Conservation (phyloP, 2,113 vertebrate genomes). For the Galemys pyrenaicus region DNA sequence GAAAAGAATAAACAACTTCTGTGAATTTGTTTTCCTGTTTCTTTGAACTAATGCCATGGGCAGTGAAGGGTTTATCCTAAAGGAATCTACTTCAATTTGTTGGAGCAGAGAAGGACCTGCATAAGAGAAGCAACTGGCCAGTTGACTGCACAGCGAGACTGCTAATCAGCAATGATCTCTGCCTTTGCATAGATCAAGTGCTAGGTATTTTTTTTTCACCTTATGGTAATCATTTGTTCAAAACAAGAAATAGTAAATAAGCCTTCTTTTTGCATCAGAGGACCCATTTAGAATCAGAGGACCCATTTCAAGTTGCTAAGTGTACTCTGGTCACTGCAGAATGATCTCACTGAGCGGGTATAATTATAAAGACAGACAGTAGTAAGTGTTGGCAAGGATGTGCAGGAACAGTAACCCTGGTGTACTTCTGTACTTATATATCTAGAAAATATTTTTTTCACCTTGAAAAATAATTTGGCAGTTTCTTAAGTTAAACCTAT, state of each 20-base stretch:
- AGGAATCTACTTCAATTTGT: not conserved
- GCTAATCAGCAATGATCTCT: not conserved
- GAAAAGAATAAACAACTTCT: not conserved
- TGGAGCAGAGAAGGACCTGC: not conserved
- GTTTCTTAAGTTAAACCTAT: conserved; percentile 35
- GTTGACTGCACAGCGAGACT: not conserved
- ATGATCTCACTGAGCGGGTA: not conserved
- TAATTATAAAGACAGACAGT: conserved; percentile 27
- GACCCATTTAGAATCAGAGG: too few relatives aligned
- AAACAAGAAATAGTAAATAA: conserved; percentile 31
- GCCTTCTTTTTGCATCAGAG: not conserved
- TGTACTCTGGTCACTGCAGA: not conserved
- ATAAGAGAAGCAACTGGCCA: not conserved
- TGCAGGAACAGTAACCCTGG: not conserved
- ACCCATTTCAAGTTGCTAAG: not conserved
- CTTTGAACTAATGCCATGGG: conserved; percentile 29
- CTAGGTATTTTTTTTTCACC: not conserved
- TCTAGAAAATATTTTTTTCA: conserved; percentile 40
- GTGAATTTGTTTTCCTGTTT: not conserved
- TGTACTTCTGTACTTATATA: not conserved
- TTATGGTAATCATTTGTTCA: not conserved
- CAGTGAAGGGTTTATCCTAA: not conserved
- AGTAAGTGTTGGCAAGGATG: not conserved
- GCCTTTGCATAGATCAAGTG: not conserved
- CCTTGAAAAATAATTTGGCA: conserved; percentile 37